Evolutionary conservation across 2,797 vertebrate genomes (phyloP), one percentile per base, ranked within the genome.

Genomic region (Diceros bicornis): DNA sequence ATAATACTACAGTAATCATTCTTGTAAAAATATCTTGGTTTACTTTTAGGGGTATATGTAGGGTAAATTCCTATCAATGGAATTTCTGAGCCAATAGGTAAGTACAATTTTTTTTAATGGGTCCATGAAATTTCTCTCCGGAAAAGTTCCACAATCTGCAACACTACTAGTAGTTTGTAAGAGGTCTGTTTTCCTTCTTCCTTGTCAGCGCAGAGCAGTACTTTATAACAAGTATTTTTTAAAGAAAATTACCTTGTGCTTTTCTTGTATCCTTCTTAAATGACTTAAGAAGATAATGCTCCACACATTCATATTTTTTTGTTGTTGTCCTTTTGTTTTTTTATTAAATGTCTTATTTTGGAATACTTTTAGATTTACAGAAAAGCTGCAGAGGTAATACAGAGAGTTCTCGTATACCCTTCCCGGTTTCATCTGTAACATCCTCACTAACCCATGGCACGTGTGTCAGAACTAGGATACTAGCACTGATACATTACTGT

Each of bases 71-170:
- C 34, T 87, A 16, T 72, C 27, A 20, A 7, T 96, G 64, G 41
- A 75, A 55, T 75, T 92, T 11, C n/a, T 91, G 17, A 37, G 29
- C 57, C 29, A 55, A 3, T 85, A 29, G 7, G 9, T 74, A 32
- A 16, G 0, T 85, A n/a, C 6, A n/a, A n/a, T 88, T 94, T 96
- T 59, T 44, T 75, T 83, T 96, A 44, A 89, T 6, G 1, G 72
- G 9, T 93, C 32, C 41, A 6, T 71, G 47, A 68, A 95, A 55
- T 84, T 96, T 95, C 34, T 92, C 14, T 88, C 88, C 71, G 59
- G 50, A 66, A 94, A 74, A 25, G 1, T 17, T 64, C 16, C 27
- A 17, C 21, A 68, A 0, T 93, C 78, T 87, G 4, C 25, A 85
- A 2, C 47, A 4, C 14, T 44, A n/a, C 32, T 23, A 86, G 32